A percentile compares a stretch with the other conserved stretches of the same genome.
Conservation (phyloP, 2,113 vertebrate species). For the Cyphomyrus discorhynchus region DNA sequence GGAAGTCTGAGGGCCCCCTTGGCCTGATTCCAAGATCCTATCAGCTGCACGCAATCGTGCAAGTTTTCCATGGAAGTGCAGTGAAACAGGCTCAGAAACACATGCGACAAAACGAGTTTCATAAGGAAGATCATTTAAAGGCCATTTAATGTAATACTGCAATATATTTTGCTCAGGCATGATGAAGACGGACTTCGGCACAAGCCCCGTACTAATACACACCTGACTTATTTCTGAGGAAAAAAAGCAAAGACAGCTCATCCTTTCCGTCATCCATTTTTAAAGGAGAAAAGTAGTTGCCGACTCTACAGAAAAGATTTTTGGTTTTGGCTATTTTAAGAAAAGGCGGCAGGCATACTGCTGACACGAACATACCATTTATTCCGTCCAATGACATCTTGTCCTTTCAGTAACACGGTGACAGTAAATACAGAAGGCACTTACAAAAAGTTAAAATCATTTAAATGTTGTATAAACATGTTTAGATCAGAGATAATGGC, state of each 20-base stretch:
- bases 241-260: background rate
- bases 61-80: background rate
- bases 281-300: background rate
- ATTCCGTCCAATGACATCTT: constrained; percentile 42
- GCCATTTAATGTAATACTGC: background rate
- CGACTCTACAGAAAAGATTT: background rate
- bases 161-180: background rate
- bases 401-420: constrained; percentile 60
- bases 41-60: background rate
- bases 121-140: background rate
- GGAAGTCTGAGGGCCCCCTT: background rate
- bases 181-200: background rate
- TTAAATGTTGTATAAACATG: constrained; percentile 56
- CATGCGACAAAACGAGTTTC: background rate
- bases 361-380: constrained; percentile 40
- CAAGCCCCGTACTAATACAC: background rate
- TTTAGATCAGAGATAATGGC: constrained; percentile 52
- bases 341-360: background rate
- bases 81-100: background rate
- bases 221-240: background rate
- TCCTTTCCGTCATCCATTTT: background rate
- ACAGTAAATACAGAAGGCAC: constrained; percentile 88
- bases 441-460: constrained; percentile 78
- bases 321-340: background rate
- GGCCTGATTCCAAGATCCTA: background rate